A percentile compares a stretch with the other conserved stretches of the same genome.
Conservation (phyloP, 2,797 vertebrate genomes). For the Ceryle rudis region DNA sequence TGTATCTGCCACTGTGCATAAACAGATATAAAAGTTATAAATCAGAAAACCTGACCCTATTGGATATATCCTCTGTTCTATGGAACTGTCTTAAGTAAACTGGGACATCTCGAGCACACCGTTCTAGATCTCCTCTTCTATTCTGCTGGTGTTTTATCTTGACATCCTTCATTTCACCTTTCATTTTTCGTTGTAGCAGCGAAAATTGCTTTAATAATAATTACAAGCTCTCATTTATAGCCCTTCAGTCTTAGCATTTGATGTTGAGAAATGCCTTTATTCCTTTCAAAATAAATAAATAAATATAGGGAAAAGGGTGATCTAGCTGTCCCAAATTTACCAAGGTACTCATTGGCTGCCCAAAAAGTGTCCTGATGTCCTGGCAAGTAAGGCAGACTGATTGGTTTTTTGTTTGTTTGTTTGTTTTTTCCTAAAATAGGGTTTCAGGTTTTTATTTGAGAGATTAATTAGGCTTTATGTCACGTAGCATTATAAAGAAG, state of each 20-base stretch:
- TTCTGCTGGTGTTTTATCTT: not conserved
- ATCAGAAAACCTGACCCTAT: not conserved
- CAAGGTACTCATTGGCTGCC: not conserved
- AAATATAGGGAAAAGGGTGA: not conserved
- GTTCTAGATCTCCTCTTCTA: not conserved
- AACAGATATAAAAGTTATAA: not conserved
- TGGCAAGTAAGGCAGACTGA: not conserved
- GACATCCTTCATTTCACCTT: not conserved
- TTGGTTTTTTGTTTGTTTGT: no score
- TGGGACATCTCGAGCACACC: accelerated
- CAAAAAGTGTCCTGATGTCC: not conserved
- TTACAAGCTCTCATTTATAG: not conserved
- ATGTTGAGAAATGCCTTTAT: not conserved
- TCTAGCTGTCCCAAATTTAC: not conserved
- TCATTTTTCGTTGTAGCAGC: not conserved
- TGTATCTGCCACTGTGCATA: accelerated
- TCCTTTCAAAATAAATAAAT: not conserved
- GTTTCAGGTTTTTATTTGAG: not conserved
- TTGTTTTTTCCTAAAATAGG: not conserved
- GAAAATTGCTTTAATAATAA: not conserved
- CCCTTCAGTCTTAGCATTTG: not conserved
- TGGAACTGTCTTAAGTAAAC: not conserved
- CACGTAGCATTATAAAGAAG: not conserved
- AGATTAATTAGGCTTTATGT: not conserved
- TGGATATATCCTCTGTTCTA: not conserved